Percentiles rank a stretch among this genome's conserved stretches.
phyloP scores from a whole-genome alignment of 1,140 invertebrate genomes.

The Bombus confusus region DNA sequence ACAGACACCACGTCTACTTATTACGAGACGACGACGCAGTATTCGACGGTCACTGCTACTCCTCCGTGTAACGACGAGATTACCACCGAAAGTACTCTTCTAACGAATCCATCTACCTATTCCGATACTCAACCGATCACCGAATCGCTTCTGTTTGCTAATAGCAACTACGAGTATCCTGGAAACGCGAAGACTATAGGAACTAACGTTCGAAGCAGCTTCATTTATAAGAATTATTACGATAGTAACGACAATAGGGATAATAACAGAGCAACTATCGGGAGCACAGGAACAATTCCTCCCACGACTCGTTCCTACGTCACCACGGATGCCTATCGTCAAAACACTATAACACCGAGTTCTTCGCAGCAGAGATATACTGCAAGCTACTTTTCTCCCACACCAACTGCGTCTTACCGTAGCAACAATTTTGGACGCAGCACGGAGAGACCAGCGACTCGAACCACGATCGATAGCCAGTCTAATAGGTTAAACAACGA shows the following conservation, averaged over 20 bases:
- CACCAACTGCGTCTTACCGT: background rate
- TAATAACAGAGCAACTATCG: background rate
- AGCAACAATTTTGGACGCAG: background rate
- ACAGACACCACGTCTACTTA: constrained; percentile 61
- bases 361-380: background rate
- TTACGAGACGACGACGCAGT: constrained; percentile 57
- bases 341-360: constrained; percentile 18
- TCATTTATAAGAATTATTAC: constrained; percentile 28
- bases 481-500: constrained; percentile 24
- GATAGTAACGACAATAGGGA: constrained; percentile 15
- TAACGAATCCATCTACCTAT: background rate
- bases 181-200: constrained; percentile 38
- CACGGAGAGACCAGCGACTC: background rate
- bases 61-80: constrained; percentile 44
- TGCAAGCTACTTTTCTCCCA: background rate
- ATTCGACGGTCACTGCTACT: constrained; percentile 46
- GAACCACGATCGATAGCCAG: constrained; percentile 17
- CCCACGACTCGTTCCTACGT: constrained; percentile 45
- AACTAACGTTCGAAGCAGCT: constrained; percentile 16
- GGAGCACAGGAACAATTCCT: background rate
- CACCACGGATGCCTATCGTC: constrained; percentile 53
- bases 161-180: constrained; percentile 43
- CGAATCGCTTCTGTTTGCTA: constrained; percentile 2
- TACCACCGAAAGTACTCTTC: constrained; percentile 23
- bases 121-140: constrained; percentile 23